A percentile compares a stretch with the other conserved stretches of the same genome.
Evolutionary conservation across 2,888 invertebrate species (phyloP).

Genomic region (Tenthredo amoena): DNA sequence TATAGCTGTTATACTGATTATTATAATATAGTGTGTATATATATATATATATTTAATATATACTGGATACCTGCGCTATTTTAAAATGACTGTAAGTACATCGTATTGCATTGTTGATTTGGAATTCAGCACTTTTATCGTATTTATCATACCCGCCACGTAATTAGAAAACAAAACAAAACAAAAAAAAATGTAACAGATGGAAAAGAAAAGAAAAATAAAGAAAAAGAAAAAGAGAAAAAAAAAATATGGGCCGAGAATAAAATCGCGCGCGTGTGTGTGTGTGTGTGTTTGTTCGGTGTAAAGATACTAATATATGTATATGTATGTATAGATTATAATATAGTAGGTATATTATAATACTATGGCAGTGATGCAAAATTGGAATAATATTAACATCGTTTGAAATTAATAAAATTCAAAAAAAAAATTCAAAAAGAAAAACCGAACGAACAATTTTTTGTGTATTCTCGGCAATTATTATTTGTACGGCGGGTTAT

Average conservation of each 20-base stretch:
- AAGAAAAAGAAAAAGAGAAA: not conserved
- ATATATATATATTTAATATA: not conserved
- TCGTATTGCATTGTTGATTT: slow-evolving; percentile 76
- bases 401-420: not conserved
- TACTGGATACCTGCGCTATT: slow-evolving; percentile 22
- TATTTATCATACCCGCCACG: slow-evolving; percentile 56
- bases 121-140: slow-evolving; percentile 71
- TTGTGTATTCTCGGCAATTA: not conserved
- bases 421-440: too few relatives aligned
- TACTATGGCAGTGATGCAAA: not conserved
- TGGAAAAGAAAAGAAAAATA: not conserved
- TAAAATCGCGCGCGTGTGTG: not conserved
- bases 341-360: not conserved
- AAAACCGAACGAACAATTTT: not conserved
- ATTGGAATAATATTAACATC: not conserved
- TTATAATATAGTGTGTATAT: not conserved
- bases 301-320: not conserved
- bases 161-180: not conserved
- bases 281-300: not conserved
- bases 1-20: not conserved
- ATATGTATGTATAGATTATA: not conserved
- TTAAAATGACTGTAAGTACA: slow-evolving; percentile 74
- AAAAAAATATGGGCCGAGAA: not conserved
- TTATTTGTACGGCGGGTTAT: not conserved
- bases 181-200: not conserved